Conservation (phyloP, 35 echinoderm and acorn worm species). For the Amphiura filiformis region DNA sequence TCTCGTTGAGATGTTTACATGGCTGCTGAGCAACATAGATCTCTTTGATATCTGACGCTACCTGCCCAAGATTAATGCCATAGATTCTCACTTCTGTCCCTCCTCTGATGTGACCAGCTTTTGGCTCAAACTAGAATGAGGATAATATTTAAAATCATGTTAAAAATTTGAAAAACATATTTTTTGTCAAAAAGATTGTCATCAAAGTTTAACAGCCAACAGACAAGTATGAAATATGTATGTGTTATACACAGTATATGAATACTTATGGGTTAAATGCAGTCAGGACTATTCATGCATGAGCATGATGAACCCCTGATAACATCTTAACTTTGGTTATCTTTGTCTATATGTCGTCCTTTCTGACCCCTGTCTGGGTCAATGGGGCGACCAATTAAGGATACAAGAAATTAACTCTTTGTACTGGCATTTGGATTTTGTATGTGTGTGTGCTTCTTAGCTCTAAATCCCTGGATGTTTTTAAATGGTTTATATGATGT, state of each 20-base stretch:
- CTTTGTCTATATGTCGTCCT: too few species aligned
- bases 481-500: too few species aligned
- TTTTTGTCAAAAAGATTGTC: background rate
- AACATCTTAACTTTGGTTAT: too few species aligned
- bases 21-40: constrained; percentile 50
- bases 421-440: too few species aligned
- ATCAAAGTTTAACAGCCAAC: background rate
- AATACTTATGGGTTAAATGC: background rate
- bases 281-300: too few species aligned
- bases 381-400: too few species aligned
- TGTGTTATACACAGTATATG: background rate
- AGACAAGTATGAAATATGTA: background rate
- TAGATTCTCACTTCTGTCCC: constrained; percentile 49
- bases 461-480: too few species aligned
- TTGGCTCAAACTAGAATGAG: constrained; percentile 51
- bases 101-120: constrained; percentile 60
- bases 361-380: too few species aligned
- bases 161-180: background rate
- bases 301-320: too few species aligned
- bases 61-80: constrained; percentile 73
- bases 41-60: constrained; percentile 12
- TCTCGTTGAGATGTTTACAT: constrained; percentile 29
- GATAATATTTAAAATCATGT: background rate
- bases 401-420: too few species aligned
- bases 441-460: too few species aligned